phyloP scores from a whole-genome alignment of 2,797 vertebrate genomes.

The Lateolabrax maculatus region DNA sequence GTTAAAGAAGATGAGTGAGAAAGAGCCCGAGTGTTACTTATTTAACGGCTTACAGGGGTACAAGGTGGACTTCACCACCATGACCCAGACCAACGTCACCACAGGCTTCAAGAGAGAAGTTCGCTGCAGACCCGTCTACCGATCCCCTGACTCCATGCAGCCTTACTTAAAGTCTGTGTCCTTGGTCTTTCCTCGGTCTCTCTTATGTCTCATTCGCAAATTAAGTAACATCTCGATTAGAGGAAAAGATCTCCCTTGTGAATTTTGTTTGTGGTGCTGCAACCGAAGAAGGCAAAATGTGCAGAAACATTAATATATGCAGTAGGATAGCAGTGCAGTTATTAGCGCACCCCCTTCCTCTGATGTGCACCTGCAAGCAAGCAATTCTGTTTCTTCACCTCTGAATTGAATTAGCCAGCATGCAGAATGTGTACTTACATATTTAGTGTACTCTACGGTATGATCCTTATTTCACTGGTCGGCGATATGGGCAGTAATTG shows the following conservation, averaged over 20 bases:
- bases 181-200: not conserved
- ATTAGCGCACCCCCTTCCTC: too few relatives aligned
- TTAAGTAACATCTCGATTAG: not conserved
- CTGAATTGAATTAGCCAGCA: not conserved
- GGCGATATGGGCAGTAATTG: too few relatives aligned
- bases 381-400: not conserved
- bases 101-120: slow-evolving; percentile 51
- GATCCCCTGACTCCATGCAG: slow-evolving; percentile 50
- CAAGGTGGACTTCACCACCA: slow-evolving; percentile 67
- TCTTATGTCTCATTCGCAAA: not conserved
- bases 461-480: too few relatives aligned
- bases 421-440: not conserved
- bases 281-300: too few relatives aligned
- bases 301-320: too few relatives aligned
- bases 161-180: slow-evolving; percentile 60
- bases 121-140: slow-evolving; percentile 64
- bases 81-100: slow-evolving; percentile 67
- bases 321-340: too few relatives aligned
- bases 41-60: slow-evolving; percentile 28
- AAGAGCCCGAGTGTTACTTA: slow-evolving; percentile 47
- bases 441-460: not conserved
- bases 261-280: too few relatives aligned
- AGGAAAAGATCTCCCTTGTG: too few relatives aligned
- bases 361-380: too few relatives aligned
- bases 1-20: slow-evolving; percentile 34